Evolutionary conservation across 2,888 invertebrate species (phyloP).

Genomic region (Drosophila acutilabella): DNA sequence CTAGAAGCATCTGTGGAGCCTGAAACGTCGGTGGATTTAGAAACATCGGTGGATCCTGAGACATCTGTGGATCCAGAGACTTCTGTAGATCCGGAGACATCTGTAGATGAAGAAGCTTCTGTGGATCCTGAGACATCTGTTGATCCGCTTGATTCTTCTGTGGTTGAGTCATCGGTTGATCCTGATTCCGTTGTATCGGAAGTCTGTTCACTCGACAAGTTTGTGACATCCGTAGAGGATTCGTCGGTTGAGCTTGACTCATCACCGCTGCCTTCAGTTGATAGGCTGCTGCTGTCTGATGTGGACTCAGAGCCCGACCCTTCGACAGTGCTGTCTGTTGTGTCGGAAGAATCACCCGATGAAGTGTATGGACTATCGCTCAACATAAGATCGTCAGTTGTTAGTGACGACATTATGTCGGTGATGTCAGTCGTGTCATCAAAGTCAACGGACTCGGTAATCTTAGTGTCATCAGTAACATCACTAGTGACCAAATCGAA

Average conservation of each 20-base stretch:
- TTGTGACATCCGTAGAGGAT: conserved; percentile 26
- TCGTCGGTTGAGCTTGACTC: conserved; percentile 39
- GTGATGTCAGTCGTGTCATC: conserved; percentile 75
- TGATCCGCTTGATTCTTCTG: conserved; percentile 35
- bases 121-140: conserved; percentile 49
- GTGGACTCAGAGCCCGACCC: conserved; percentile 62
- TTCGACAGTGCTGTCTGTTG: conserved; percentile 71
- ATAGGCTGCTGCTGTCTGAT: conserved; percentile 53
- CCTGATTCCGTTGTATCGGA: conserved; percentile 26
- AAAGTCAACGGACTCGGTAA: conserved; percentile 76
- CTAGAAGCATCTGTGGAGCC: conserved; percentile 49
- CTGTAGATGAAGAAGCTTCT: conserved; percentile 35
- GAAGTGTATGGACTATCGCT: conserved; percentile 85
- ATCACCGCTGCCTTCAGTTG: conserved; percentile 81
- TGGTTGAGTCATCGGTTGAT: conserved; percentile 52
- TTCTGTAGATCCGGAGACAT: conserved; percentile 38
- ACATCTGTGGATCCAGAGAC: conserved; percentile 27
- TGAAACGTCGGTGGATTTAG: conserved; percentile 46
- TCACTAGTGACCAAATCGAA: conserved; percentile 74
- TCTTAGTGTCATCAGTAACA: conserved; percentile 66
- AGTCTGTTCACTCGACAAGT: conserved; percentile 36
- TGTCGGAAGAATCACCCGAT: conserved; percentile 67
- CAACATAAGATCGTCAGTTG: conserved; percentile 86
- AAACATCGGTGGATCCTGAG: conserved; percentile 35
- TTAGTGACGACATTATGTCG: conserved; percentile 81